Evolutionary conservation across 1,140 invertebrate genomes (phyloP).

Genomic region (Yoshiicerus persimilis): DNA sequence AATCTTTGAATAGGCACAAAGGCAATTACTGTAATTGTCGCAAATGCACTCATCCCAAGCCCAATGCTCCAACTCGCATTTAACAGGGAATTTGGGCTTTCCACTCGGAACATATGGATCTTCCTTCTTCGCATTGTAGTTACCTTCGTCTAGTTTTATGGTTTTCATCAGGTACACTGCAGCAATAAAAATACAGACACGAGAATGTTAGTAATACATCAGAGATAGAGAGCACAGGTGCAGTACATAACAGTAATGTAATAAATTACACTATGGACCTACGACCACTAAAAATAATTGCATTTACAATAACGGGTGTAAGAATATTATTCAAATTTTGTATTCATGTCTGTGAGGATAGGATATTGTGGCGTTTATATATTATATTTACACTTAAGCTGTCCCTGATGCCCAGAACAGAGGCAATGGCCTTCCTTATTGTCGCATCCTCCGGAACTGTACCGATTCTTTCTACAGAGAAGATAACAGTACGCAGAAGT

Average conservation of each 20-base stretch:
- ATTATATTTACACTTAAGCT: neutral
- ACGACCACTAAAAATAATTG: no score
- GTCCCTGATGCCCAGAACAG: neutral
- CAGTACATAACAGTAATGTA: neutral
- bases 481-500: neutral
- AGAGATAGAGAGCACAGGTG: no score
- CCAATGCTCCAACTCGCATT: neutral
- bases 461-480: neutral
- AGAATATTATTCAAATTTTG: no score
- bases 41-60: conserved; percentile 13
- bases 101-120: neutral
- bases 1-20: neutral
- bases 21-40: conserved; percentile 7
- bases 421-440: neutral
- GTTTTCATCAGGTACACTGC: conserved; percentile 17
- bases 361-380: neutral
- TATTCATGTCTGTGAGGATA: no score
- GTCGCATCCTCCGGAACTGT: neutral
- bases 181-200: neutral
- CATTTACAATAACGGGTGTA: no score
- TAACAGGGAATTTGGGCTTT: neutral
- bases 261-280: no score
- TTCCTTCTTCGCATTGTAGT: neutral
- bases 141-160: neutral
- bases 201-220: neutral